A percentile compares a stretch with the other conserved stretches of the same genome.
Conservation (phyloP, 2,888 invertebrate genomes). For the Eugnorisma glareosa region DNA sequence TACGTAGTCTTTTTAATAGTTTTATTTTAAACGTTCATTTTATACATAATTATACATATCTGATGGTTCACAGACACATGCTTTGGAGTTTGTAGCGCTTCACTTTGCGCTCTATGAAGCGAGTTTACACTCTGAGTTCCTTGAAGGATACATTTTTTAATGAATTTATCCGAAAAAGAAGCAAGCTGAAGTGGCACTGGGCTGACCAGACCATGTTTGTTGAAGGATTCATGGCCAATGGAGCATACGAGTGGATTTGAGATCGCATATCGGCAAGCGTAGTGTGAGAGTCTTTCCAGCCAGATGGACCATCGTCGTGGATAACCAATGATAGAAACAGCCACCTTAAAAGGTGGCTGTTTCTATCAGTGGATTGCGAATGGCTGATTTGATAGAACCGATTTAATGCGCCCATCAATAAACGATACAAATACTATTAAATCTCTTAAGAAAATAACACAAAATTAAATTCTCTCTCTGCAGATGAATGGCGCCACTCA, state of each 20-base stretch:
- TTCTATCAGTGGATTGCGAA: neutral
- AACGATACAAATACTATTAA: neutral
- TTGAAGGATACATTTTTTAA: neutral
- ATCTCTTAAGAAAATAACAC: neutral
- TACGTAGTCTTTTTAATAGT: neutral
- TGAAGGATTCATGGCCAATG: neutral
- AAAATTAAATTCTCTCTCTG: rapidly evolving
- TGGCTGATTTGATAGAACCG: neutral
- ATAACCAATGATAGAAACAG: too few species aligned
- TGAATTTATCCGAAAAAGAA: neutral
- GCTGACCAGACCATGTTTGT: neutral
- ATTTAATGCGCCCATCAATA: neutral
- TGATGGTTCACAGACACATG: neutral
- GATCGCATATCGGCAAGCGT: neutral
- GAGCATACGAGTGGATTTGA: neutral
- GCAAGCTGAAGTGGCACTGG: neutral
- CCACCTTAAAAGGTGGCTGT: neutral
- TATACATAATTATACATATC: neutral
- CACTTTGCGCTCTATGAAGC: neutral
- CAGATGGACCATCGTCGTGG: too few species aligned
- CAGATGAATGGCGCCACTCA: slow-evolving; percentile 95
- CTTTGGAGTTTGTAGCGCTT: neutral
- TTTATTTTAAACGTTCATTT: neutral
- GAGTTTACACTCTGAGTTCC: neutral
- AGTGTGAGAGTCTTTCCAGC: neutral